Percentiles rank a stretch among this genome's conserved stretches.
Conservation (phyloP, 64 coral and sea anemone genomes). For the Hydrozoanthus tunicans region DNA sequence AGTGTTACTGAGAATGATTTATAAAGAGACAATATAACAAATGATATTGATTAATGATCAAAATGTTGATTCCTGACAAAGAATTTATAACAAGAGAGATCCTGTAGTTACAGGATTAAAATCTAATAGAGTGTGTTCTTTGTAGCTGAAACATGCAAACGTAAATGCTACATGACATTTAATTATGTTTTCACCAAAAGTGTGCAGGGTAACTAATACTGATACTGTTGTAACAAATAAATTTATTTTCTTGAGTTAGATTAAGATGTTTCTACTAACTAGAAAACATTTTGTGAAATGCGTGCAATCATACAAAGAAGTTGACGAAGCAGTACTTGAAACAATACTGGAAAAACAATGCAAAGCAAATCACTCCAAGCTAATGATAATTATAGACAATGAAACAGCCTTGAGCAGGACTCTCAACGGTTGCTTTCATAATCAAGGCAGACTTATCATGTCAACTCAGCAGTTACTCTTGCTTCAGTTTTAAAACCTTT, state of each 20-base stretch:
- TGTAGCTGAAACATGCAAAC: not conserved
- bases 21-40: too few species aligned
- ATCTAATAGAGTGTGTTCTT: not conserved
- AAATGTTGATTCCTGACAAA: not conserved
- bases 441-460: not conserved
- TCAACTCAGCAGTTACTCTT: not conserved
- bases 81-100: not conserved
- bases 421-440: not conserved
- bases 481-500: not conserved
- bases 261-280: not conserved
- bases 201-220: not conserved
- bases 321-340: not conserved
- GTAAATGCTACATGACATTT: not conserved
- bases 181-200: not conserved
- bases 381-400: not conserved
- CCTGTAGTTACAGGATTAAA: not conserved
- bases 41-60: not conserved
- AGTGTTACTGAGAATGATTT: too few species aligned
- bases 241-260: not conserved
- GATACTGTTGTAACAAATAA: not conserved
- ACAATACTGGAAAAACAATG: slow-evolving; percentile 4
- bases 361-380: not conserved
- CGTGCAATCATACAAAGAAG: not conserved
- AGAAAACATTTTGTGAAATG: not conserved
- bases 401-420: not conserved